These are phyloP conservation scores for Acarapis woodi DNA, from an alignment of 1,140 invertebrate genomes.

Conservation along the genomic window DNA sequence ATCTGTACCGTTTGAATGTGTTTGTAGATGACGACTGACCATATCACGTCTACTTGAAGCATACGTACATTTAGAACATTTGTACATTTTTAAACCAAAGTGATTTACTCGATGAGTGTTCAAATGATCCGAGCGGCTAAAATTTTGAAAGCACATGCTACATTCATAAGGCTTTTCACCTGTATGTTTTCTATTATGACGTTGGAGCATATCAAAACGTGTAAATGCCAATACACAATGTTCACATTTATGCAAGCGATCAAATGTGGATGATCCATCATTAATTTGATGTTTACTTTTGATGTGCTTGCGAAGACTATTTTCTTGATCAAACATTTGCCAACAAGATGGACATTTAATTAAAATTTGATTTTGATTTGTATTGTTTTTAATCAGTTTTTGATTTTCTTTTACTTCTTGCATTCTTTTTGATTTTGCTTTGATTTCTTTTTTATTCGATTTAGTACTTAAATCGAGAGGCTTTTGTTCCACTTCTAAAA, in stretches of 20 bases:
- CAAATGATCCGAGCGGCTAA: constrained; percentile 61
- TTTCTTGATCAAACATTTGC: constrained; percentile 78
- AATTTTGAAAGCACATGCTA: constrained; percentile 58
- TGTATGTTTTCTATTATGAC: constrained; percentile 75
- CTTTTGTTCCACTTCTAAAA: too few relatives aligned
- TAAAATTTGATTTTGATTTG: too few relatives aligned
- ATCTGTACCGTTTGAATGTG: constrained; percentile 22
- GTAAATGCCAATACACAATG: constrained; percentile 80
- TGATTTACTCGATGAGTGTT: constrained; percentile 84
- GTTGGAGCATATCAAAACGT: constrained; percentile 84
- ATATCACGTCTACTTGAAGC: constrained; percentile 82
- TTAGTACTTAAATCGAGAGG: too few relatives aligned
- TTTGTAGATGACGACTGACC: constrained; percentile 76
- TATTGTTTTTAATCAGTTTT: too few relatives aligned
- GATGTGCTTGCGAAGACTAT: constrained; percentile 84
- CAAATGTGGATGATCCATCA: too few relatives aligned
- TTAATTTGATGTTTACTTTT: constrained; percentile 68
- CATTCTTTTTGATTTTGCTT: too few relatives aligned
- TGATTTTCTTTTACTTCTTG: too few relatives aligned
- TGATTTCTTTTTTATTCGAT: too few relatives aligned
- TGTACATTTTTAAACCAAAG: constrained; percentile 90
- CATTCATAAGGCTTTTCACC: constrained; percentile 77
- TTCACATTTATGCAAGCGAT: too few relatives aligned
- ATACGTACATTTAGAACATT: constrained; percentile 79
- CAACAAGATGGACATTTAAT: constrained; percentile 78